Evolutionary conservation across 2,113 vertebrate genomes (phyloP).

Genomic region (Ceyx margarethae): DNA sequence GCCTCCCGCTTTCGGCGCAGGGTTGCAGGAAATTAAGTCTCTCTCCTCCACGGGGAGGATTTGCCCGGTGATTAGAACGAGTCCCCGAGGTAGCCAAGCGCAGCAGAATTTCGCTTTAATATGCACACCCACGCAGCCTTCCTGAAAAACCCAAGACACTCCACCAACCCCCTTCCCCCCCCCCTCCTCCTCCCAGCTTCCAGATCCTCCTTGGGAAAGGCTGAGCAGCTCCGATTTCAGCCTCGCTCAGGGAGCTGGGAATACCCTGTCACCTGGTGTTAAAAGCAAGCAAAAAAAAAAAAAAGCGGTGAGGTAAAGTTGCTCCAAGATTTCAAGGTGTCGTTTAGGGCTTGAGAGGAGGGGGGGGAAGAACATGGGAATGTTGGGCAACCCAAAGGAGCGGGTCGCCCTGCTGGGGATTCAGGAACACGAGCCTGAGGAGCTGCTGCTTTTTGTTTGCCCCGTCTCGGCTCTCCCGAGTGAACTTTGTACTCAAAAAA

Average conservation of each 20-base stretch:
- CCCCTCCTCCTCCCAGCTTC: background rate
- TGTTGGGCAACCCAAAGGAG: background rate
- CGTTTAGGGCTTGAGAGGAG: background rate
- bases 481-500: background rate
- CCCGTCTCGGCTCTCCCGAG: background rate
- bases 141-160: conserved; percentile 35
- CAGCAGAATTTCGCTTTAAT: conserved; percentile 50
- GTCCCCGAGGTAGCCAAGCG: conserved; percentile 56
- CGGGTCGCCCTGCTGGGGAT: background rate
- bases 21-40: background rate
- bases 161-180: background rate
- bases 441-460: background rate
- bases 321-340: background rate
- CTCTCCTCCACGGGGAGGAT: conserved; percentile 51
- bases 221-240: background rate
- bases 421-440: background rate
- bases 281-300: background rate
- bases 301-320: background rate
- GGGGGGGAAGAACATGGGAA: background rate
- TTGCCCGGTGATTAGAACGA: conserved; percentile 53
- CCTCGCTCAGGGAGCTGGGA: background rate
- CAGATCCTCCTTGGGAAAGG: conserved; percentile 2
- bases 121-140: conserved; percentile 58
- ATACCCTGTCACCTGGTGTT: background rate
- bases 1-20: background rate